Evolutionary conservation across 1,140 invertebrate genomes (phyloP), one percentile per base, ranked within the genome.

Genomic region (Phenacoccus solenopsis): DNA sequence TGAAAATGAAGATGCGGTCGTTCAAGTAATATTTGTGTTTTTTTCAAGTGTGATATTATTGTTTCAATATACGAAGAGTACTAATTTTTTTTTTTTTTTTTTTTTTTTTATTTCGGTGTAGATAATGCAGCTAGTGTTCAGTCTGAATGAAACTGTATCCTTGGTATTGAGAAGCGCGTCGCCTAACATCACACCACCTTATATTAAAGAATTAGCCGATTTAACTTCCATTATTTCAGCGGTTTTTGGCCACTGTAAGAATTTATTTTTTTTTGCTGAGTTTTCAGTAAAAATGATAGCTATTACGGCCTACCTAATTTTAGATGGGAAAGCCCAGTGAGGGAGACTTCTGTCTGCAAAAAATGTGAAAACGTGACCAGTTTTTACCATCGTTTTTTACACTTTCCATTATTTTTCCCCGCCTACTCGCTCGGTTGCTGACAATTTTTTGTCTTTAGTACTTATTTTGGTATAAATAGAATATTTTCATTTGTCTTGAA

Each of bases 91-190:
- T 35, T 9, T 27, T 28, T 64, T 59, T 22, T 30, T 71, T 25
- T 20, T 68, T 28, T 68, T 69, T 32, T 72, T 38, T 73, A 72
- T 38, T 73, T 70, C 88, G 0, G 80, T 87, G 32, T 89, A 94
- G 80, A 79, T 82, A 61, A 84, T 89, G 57, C 86, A 89, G 72
- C 89, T 92, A 73, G 76, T 95, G 28, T 83, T 93, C 59, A 87
- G 87, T 68, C 91, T 95, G 78, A 80, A 87, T 30, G 91, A 94
- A 73, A 87, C 88, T 28, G 84, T 94, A 20, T 88, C 90, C 73
- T 83, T 86, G 73, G 85, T 92, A 49, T 77, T 96, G 16, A 80
- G 88, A 74, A 84, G 86, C 57, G 85, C 85, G 21, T 86, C 85
- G 72, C 85, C 87, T 0, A 83, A 81, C 24, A 82, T 88, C 0